Conservation (phyloP, 2,113 vertebrate genomes). For the Balaeniceps rex region DNA sequence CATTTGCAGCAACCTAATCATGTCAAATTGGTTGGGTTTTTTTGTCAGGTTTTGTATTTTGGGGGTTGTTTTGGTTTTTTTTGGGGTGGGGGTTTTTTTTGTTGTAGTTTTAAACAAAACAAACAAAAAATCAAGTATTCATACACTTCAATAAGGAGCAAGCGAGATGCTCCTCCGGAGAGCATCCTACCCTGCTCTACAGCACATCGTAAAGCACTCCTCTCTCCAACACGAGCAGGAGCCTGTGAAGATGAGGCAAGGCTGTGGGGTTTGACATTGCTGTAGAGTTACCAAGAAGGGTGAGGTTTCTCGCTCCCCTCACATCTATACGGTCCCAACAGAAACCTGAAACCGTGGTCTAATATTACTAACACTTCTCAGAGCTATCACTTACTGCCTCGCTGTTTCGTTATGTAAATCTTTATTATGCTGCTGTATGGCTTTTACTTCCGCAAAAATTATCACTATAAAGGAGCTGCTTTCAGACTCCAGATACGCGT, state of each 20-base stretch:
- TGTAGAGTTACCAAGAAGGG: neutral
- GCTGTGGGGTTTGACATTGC: neutral
- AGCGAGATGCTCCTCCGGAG: neutral
- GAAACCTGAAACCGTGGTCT: neutral
- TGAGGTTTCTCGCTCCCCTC: neutral
- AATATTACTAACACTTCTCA: neutral
- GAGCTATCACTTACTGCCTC: neutral
- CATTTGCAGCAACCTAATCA: neutral
- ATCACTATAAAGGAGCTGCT: neutral
- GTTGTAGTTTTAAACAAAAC: neutral
- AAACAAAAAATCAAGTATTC: neutral
- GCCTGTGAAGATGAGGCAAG: neutral
- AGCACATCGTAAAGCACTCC: no score
- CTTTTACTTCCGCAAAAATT: neutral
- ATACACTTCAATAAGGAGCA: neutral
- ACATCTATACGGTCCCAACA: neutral
- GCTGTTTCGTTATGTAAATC: neutral
- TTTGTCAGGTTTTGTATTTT: neutral
- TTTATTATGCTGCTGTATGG: neutral
- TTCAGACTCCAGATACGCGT: neutral
- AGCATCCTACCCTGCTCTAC: no score
- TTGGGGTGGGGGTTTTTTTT: neutral
- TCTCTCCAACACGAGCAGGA: neutral
- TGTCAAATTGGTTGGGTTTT: neutral
- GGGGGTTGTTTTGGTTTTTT: neutral